Percentiles rank a stretch among this genome's conserved stretches.
Conservation (phyloP, 2,888 invertebrate species). For the Xanthorhoe spadicearia region DNA sequence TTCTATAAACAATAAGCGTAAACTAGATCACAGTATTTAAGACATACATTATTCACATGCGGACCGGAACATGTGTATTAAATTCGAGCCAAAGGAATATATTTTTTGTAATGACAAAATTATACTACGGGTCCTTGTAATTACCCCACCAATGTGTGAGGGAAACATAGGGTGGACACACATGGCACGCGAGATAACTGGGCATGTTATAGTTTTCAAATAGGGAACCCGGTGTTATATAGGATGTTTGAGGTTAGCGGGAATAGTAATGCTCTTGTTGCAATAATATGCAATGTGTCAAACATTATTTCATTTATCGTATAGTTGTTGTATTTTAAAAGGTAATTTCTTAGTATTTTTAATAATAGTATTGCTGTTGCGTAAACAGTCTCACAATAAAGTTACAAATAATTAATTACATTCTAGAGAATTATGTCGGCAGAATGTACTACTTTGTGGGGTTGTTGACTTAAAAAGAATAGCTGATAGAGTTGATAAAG, state of each 20-base stretch:
- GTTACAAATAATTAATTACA: no score
- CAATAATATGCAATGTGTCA: background rate
- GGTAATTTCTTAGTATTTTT: no score
- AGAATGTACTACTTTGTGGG: no score
- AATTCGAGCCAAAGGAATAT: conserved; percentile 10
- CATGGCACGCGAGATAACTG: conserved; percentile 41
- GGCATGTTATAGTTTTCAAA: conserved; percentile 38
- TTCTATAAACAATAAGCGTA: no score
- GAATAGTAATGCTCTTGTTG: background rate
- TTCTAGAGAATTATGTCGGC: no score
- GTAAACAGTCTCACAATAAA: no score
- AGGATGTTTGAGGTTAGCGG: conserved; percentile 15
- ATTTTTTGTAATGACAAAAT: conserved; percentile 33
- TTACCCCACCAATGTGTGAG: conserved; percentile 33
- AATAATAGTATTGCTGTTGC: no score
- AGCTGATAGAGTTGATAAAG: no score
- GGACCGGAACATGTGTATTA: conserved; percentile 2
- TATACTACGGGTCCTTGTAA: conserved; percentile 37
- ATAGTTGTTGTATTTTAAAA: no score
- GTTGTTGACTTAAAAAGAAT: no score
- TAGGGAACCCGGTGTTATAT: conserved; percentile 24
- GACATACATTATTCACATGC: background rate
- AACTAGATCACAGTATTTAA: background rate
- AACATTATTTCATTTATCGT: no score
- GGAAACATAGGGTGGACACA: conserved; percentile 36